Conservation (phyloP, 2,113 vertebrate genomes). For the Numenius arquata region DNA sequence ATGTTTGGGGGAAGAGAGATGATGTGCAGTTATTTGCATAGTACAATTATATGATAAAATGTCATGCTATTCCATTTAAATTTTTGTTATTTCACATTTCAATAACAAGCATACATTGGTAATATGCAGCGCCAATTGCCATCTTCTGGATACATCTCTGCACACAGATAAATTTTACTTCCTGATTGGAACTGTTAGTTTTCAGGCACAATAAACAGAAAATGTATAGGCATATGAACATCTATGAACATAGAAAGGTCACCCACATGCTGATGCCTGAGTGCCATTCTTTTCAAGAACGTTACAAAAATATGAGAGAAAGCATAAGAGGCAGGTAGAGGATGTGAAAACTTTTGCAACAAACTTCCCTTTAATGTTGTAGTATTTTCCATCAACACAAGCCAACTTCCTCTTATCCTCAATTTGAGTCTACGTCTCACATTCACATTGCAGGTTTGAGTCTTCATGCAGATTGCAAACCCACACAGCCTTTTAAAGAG, state of each 20-base stretch:
- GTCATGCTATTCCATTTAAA: not conserved
- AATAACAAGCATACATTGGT: not conserved
- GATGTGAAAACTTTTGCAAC: not conserved
- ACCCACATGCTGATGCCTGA: not conserved
- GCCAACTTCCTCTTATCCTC: not conserved
- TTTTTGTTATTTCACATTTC: not conserved
- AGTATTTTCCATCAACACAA: not conserved
- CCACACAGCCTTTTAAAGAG: not conserved
- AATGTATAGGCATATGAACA: fast-evolving
- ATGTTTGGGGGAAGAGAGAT: not conserved
- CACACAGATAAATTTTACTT: not conserved
- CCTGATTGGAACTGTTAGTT: not conserved
- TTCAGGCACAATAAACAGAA: not conserved
- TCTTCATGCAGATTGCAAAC: not conserved
- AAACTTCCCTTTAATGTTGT: not conserved
- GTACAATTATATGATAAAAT: not conserved
- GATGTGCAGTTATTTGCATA: not conserved
- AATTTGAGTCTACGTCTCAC: not conserved
- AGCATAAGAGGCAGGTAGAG: not conserved
- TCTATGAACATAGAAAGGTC: not conserved
- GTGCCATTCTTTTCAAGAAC: not conserved
- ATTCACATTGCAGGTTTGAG: not conserved
- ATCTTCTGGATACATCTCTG: not conserved
- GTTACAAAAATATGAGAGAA: not conserved
- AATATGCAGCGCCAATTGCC: not conserved